These are phyloP conservation scores for Aproaerema taeniolella DNA, from an alignment of 2,888 invertebrate genomes.

Conservation along the genomic window DNA sequence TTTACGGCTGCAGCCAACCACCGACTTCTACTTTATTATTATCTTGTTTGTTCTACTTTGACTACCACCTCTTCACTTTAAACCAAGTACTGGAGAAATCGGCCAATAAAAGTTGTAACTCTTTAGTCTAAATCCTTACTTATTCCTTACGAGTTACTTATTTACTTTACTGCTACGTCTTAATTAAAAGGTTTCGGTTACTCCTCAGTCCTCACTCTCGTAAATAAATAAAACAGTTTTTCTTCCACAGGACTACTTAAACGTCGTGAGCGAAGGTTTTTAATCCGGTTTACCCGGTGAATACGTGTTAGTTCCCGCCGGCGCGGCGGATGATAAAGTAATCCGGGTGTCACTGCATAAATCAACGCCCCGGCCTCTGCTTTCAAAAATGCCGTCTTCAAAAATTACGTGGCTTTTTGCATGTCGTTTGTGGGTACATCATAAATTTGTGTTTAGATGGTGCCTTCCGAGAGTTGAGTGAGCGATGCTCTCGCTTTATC, in stretches of 20 bases:
- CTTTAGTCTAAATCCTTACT: no score
- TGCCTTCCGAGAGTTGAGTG: neutral
- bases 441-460: neutral
- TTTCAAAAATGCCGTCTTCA: neutral
- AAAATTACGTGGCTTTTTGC: constrained; percentile 5
- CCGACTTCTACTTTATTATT: constrained; percentile 7
- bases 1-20: neutral
- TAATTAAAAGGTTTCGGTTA: no score
- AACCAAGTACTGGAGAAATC: no score
- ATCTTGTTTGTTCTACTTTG: constrained; percentile 11
- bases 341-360: constrained; percentile 7
- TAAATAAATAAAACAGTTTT: no score
- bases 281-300: no score
- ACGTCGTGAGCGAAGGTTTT: no score
- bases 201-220: no score
- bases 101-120: no score
- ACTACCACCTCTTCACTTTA: neutral
- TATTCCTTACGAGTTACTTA: no score
- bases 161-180: no score
- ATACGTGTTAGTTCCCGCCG: no score
- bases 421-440: constrained; percentile 1
- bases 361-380: neutral
- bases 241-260: no score
- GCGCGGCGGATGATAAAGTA: constrained; percentile 8
- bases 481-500: neutral